Evolutionary conservation across 2,797 vertebrate genomes (phyloP), one percentile per base, ranked within the genome.

Genomic region (Eulemur coronatus): DNA sequence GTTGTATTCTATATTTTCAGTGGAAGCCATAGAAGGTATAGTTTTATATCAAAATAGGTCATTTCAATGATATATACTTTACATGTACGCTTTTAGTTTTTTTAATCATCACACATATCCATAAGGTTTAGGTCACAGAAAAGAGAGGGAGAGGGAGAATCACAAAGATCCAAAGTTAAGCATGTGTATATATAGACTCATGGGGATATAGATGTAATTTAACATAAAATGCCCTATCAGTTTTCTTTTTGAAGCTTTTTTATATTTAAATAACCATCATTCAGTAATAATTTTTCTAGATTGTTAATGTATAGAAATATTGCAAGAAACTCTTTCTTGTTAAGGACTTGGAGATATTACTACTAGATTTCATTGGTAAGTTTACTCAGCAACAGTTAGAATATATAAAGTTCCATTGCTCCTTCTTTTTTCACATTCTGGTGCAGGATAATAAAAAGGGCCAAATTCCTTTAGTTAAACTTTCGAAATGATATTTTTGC

Each of bases 401-500:
- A 67, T 94, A 84, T 55, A 73, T 91, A 86, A 48, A 94, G 48
- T 94, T 72, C 69, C 90, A 38, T 81, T 94, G 61, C 22, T 7
- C 80, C 41, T 79, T 18, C 15, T 12, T 82, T 79, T 41, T 87
- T 28, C 1, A 52, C 26, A 67, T 65, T 96, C 48, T 89, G 93
- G 69, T 92, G 84, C 1, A 94, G 85, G 69, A 86, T 97, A 96
- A 97, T 97, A 96, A 97, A 97, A 97, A 97, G 72, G 95, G 84
- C 57, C 92, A 63, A 95, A 91, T 96, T 97, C 69, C 94, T 97
- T 98, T 90, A 55, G 95, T 75, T 96, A 98, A 97, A 96, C 91
- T 97, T 96, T 95, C 95, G 92, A 97, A 98, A 97, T 94, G 69
- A 92, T 97, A 96, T 97, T 93, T 98, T 97, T 97, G 95, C 97